Conservation (phyloP, 30 jellyfish, hydroid and myxozoan species). For the Rhopilema esculentum region DNA sequence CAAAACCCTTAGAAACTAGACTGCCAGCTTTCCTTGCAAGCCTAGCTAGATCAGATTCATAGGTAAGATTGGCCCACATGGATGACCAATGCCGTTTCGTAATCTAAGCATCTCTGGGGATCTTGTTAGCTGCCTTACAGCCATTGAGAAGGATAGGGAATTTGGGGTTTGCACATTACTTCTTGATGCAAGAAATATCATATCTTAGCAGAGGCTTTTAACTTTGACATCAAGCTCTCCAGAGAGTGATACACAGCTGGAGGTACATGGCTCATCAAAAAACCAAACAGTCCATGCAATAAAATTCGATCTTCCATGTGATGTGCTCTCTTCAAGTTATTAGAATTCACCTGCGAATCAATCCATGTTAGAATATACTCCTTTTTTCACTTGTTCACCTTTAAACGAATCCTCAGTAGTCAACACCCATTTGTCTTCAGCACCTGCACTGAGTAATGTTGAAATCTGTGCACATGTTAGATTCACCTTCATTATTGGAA, state of each 20-base stretch:
- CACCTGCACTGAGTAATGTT: too few relatives aligned
- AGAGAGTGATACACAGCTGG: not conserved
- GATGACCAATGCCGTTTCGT: slow-evolving; percentile 51
- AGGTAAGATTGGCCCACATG: slow-evolving; percentile 16
- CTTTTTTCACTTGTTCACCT: too few relatives aligned
- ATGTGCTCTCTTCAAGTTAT: too few relatives aligned
- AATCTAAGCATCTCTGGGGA: slow-evolving; percentile 1
- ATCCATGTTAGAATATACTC: too few relatives aligned
- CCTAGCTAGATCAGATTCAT: slow-evolving; percentile 39
- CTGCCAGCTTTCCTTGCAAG: not conserved
- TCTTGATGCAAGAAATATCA: slow-evolving; percentile 47
- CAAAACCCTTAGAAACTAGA: not conserved
- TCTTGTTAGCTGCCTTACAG: slow-evolving; percentile 54
- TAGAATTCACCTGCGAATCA: too few relatives aligned
- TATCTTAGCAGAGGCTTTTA: slow-evolving; percentile 39
- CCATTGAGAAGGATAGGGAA: slow-evolving; percentile 59
- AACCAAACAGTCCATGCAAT: not conserved
- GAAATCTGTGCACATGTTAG: too few relatives aligned
- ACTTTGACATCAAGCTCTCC: slow-evolving; percentile 5
- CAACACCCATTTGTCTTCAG: too few relatives aligned
- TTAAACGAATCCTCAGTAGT: too few relatives aligned
- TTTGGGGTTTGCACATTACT: slow-evolving; percentile 51
- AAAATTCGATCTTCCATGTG: too few relatives aligned
- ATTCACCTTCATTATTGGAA: too few relatives aligned
- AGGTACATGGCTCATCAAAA: not conserved